Evolutionary conservation across 23 tunicate species (phyloP).

Genomic region (Styela clava): DNA sequence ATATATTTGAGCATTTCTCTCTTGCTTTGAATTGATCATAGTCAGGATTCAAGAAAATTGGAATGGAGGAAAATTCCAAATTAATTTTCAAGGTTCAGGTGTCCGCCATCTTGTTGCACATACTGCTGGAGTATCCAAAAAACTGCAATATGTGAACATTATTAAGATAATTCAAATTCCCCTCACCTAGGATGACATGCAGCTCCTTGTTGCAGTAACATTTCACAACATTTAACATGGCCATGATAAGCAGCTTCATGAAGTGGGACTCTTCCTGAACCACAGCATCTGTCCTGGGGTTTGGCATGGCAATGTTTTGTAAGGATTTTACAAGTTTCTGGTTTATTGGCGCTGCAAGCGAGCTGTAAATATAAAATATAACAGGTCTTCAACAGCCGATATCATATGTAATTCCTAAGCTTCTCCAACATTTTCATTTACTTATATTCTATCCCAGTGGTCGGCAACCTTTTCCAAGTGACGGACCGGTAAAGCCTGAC

Average conservation of each 20-base stretch:
- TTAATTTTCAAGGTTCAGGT: too few species aligned
- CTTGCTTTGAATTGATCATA: too few species aligned
- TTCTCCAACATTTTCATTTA: not conserved
- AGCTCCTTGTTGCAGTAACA: constrained; percentile 70
- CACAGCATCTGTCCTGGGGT: constrained; percentile 78
- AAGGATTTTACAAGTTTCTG: constrained; percentile 66
- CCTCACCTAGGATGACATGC: constrained; percentile 92
- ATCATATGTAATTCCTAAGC: not conserved
- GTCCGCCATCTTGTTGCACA: too few species aligned
- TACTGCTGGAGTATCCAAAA: too few species aligned
- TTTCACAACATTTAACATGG: constrained; percentile 55
- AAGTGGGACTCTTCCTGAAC: constrained; percentile 82
- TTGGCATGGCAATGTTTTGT: constrained; percentile 69
- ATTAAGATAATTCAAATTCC: too few species aligned
- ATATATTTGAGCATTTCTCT: too few species aligned
- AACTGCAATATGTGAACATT: too few species aligned
- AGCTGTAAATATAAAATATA: constrained; percentile 36
- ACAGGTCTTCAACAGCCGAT: not conserved
- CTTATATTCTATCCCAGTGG: too few species aligned
- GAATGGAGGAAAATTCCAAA: too few species aligned
- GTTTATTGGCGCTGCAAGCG: constrained; percentile 71
- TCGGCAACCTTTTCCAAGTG: too few species aligned
- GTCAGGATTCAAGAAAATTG: too few species aligned
- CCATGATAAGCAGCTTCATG: constrained; percentile 88
- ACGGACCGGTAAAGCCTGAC: too few species aligned